Conservation (phyloP, 1,140 invertebrate genomes). For the Hyles euphorbiae region DNA sequence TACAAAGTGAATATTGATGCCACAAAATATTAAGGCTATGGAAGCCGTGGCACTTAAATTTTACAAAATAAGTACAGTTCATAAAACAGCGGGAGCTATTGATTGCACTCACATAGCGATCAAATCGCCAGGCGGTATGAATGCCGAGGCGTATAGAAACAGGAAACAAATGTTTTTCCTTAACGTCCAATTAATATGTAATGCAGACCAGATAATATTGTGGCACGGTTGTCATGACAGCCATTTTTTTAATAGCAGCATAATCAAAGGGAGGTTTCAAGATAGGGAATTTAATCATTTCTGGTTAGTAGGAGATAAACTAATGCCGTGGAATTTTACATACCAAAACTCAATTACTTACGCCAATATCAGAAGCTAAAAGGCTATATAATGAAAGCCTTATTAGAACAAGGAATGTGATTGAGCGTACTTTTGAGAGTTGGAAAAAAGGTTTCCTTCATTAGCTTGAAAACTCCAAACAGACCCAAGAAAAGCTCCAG, state of each 20-base stretch:
- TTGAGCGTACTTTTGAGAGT: constrained; percentile 19
- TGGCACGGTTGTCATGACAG: constrained; percentile 16
- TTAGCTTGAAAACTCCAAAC: constrained; percentile 5
- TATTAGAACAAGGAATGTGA: constrained; percentile 18
- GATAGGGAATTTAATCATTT: constrained; percentile 3
- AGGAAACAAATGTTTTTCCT: constrained; percentile 6
- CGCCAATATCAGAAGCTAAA: constrained; percentile 9
- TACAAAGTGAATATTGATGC: constrained; percentile 6
- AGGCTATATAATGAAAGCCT: constrained; percentile 17
- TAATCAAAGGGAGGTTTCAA: constrained; percentile 10
- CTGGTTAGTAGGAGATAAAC: constrained; percentile 17
- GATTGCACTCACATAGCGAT: constrained; percentile 7
- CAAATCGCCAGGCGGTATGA: constrained; percentile 7
- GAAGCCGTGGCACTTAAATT: constrained; percentile 1
- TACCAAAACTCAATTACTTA: constrained; percentile 6
- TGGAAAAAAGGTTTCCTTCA: constrained; percentile 23
- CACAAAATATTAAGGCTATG: not conserved
- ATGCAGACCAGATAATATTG: constrained; percentile 17
- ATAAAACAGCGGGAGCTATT: constrained; percentile 8
- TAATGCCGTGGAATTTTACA: constrained; percentile 11
- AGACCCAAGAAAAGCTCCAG: not conserved
- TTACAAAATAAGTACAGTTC: constrained; percentile 5
- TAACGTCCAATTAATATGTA: constrained; percentile 9
- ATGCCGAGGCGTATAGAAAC: constrained; percentile 12
- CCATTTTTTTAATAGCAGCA: constrained; percentile 14